Percentiles rank a stretch among this genome's conserved stretches.
These are phyloP conservation scores for Melanotaenia trifasciata DNA, from an alignment of 2,797 vertebrate species.

Conservation along the genomic window DNA sequence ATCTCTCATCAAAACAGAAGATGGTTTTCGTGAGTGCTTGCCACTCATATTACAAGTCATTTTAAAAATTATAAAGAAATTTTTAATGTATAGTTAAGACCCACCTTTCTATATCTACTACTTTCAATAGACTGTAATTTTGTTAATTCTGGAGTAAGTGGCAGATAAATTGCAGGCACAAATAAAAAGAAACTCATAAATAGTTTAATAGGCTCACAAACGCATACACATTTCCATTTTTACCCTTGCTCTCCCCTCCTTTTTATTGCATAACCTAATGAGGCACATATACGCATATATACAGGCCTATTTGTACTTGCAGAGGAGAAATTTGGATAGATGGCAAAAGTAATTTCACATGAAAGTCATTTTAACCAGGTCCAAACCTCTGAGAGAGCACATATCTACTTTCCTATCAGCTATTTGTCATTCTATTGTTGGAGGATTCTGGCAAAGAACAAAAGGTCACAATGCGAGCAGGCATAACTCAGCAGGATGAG, in stretches of 20 bases:
- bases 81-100: background rate
- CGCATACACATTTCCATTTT: slow-evolving; percentile 25
- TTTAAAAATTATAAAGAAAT: too few relatives aligned
- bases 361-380: slow-evolving; percentile 79
- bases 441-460: slow-evolving; percentile 69
- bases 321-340: slow-evolving; percentile 73
- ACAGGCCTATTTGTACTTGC: slow-evolving; percentile 70
- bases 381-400: slow-evolving; percentile 63
- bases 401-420: slow-evolving; percentile 66
- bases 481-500: slow-evolving; percentile 69
- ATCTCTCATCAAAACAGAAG: background rate
- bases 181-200: background rate
- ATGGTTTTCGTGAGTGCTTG: background rate
- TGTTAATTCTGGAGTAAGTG: slow-evolving; percentile 7
- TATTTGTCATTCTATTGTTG: slow-evolving; percentile 78
- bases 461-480: slow-evolving; percentile 74
- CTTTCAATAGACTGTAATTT: background rate
- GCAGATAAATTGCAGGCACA: slow-evolving; percentile 15
- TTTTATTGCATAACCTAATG: slow-evolving; percentile 69
- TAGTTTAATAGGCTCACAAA: background rate
- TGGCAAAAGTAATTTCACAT: slow-evolving; percentile 74
- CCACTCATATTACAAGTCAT: background rate
- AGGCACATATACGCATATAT: slow-evolving; percentile 65
- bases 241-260: slow-evolving; percentile 14
- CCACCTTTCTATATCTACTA: background rate